Base-by-base conservation (phyloP, 2,113 vertebrate species). In the Pelecanoides urinatrix region DNA sequence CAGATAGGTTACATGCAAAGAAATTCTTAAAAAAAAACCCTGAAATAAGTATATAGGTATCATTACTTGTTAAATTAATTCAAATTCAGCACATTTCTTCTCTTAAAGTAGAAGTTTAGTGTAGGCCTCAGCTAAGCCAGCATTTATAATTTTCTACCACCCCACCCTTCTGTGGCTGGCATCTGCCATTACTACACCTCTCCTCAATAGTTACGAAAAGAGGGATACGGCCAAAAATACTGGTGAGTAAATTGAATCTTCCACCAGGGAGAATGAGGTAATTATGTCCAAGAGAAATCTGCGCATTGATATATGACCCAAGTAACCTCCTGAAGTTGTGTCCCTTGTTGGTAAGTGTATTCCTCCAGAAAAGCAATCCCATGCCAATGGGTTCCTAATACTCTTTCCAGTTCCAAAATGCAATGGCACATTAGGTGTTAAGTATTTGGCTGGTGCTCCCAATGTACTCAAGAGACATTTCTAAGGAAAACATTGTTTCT, bases 271-370 rank as follows among this genome's bases (percentile, higher is more conserved):
- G 40, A 80, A 88, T 6, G 34, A 96, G 82, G 73, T 88, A 90
- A 71, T 18, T 42, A 72, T 15, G 32, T 80, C 82, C 20, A 8
- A 17, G 45, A 75, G 85, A 95, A 86, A 96, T 79, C 84, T 90
- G 87, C 71, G 49, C 59, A 61, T 52, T 94, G 93, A 95, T 90
- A 61, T 55, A 58, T 56, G 78, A 96, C 87, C 87, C 83, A 95
- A 79, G 50, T 59, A 80, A 89, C 59, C 88, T 89, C 93, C 42
- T 93, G n/a, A 82, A 95, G 74, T 11, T 93, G 47, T 55, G 45
- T 42, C 45, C 62, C 88, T 70, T 49, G 65, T 47, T 95, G 82
- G 75, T 30, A 67, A 74, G 5, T 11, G 47, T 42, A 21, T 25
- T 27, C 56, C 34, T 90, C 56, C 95, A 88, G 49, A 95, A 92